Base-by-base conservation (phyloP, 2,113 vertebrate genomes). In the Pycnonotus jocosus region DNA sequence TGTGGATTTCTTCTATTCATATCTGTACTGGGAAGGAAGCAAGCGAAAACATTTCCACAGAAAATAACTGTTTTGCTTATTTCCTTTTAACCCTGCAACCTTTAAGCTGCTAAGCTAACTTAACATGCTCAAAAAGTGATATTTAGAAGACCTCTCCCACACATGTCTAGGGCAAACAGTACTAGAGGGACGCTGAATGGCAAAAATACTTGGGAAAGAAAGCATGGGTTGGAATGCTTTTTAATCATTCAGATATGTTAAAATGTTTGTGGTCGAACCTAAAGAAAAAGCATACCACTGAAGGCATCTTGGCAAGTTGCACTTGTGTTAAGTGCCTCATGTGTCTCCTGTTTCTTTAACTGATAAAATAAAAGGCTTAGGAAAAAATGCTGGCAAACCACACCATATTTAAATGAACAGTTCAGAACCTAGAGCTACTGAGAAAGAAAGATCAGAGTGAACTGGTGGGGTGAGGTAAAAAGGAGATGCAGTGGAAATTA, bases 311-410 rank as follows among this genome's bases (percentile, higher is more conserved):
- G 73, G 84, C 81, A 91, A 87, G 66, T 37, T 61, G 79, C 33
- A 16, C n/a, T 66, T 73, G 66, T 25, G 23, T 72, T 85, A 90
- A 57, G 47, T 33, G 54, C 54, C 12, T 76, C 23, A 6, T 66
- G 28, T 57, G 38, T 81, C 48, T 89, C 57, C 66, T 87, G 83
- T 92, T 92, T 90, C 87, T 91, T 80, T 66, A 91, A 91, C 51
- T 90, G 95, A 90, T 77, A 85, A 82, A 95, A 92, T 85, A 61
- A 82, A 95, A 93, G 57, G 54, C 81, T 76, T 61, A 86, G 74
- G 37, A 38, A 77, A 86, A 92, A 76, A 70, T 23, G 51, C 58
- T 94, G 93, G 84, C 81, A 90, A 95, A 80, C 66, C 50, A 83
- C 68, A 79, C 21, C 1, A 0, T 62, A 95, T 95, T 96, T 93